A percentile compares a stretch with the other conserved stretches of the same genome.
Conservation (phyloP, 1,140 invertebrate genomes). For the Liolophura sinensis region DNA sequence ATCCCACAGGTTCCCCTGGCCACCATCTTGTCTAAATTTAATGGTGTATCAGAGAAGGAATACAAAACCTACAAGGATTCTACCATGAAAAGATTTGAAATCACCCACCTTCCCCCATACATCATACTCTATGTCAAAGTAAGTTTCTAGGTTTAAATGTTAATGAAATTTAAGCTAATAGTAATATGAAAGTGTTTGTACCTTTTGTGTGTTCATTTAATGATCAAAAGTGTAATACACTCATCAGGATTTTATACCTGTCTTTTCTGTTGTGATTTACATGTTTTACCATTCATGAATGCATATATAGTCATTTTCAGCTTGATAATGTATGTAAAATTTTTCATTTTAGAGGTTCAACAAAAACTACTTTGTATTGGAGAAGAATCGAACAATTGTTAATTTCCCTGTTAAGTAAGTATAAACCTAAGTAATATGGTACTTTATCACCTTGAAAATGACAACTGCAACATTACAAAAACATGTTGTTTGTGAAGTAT, state of each 20-base stretch:
- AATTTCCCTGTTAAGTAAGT: conserved; percentile 98
- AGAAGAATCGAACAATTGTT: conserved; percentile 99
- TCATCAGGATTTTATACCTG: no score
- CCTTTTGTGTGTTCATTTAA: no score
- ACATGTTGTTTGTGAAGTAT: no score
- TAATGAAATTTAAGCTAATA: no score
- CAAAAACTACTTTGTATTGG: conserved; percentile 98
- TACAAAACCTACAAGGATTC: conserved; percentile 99
- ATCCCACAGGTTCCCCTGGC: conserved; percentile 98
- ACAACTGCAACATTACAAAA: neutral
- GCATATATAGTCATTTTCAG: no score
- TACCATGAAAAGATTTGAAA: conserved; percentile 95
- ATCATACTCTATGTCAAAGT: conserved; percentile 95
- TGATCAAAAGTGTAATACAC: no score
- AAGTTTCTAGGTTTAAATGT: no score
- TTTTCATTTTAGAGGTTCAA: conserved; percentile 80
- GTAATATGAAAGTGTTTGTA: no score
- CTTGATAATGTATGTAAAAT: conserved; percentile 5
- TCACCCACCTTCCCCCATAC: conserved; percentile 93
- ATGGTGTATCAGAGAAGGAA: conserved; percentile 93
- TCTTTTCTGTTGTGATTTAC: no score
- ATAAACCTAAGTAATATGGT: conserved; percentile 5
- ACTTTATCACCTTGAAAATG: conserved; percentile 1
- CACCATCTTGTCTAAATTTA: conserved; percentile 92
- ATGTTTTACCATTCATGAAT: no score